These are phyloP conservation scores for Caligus rogercresseyi DNA, from an alignment of 1,140 invertebrate species.

Conservation along the genomic window DNA sequence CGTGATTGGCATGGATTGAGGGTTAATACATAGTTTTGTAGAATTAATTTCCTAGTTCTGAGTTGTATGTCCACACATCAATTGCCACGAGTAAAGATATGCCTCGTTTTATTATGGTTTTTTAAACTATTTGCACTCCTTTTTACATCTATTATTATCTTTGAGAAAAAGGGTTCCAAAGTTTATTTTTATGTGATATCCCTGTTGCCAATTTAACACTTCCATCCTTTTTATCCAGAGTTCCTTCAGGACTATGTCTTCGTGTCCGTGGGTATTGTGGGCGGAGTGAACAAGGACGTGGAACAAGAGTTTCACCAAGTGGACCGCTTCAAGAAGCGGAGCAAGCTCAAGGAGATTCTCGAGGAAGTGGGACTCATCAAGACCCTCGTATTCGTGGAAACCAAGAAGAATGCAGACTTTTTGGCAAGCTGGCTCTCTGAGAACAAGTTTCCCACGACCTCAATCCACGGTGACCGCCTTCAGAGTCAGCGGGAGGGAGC, in stretches of 20 bases:
- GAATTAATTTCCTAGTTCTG: too few species aligned
- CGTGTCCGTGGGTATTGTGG: constrained; percentile 63
- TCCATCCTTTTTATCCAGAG: constrained; percentile 27
- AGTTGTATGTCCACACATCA: too few species aligned
- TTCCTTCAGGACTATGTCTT: constrained; percentile 67
- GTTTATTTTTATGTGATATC: too few species aligned
- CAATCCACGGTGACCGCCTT: constrained; percentile 77
- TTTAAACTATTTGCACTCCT: too few species aligned
- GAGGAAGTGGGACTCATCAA: constrained; percentile 32
- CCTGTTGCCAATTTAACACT: too few species aligned
- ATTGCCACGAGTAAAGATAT: too few species aligned
- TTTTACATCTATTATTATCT: too few species aligned
- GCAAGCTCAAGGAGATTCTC: constrained; percentile 21
- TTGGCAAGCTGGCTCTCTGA: constrained; percentile 54
- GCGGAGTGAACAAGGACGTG: constrained; percentile 75
- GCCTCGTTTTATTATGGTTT: too few species aligned
- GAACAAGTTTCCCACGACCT: constrained; percentile 50
- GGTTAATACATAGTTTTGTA: too few species aligned
- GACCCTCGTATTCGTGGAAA: constrained; percentile 74
- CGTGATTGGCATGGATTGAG: too few species aligned
- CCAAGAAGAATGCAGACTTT: constrained; percentile 72
- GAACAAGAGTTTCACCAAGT: constrained; percentile 62
- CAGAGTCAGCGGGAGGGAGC: constrained; percentile 78
- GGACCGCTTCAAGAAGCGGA: constrained; percentile 9
- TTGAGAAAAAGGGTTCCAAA: too few species aligned